phyloP scores from a whole-genome alignment of 37 sponge, comb jelly and placozoan genomes.

The Oscarella lobularis region DNA sequence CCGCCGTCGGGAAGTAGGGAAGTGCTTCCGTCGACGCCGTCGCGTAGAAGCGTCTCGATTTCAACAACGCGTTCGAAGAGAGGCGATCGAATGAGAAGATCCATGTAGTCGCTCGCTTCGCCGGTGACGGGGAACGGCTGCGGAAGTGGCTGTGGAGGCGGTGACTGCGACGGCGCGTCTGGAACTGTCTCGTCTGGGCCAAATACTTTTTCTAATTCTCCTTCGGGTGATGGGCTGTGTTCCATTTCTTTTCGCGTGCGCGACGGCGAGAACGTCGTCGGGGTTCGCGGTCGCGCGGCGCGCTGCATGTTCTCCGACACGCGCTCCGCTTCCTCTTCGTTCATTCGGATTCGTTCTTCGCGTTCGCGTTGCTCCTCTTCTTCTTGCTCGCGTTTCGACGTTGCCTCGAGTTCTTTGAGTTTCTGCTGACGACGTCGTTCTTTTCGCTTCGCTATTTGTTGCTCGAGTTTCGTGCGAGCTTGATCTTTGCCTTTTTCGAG shows the following conservation, averaged over 20 bases:
- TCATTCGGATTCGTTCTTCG: slow-evolving; percentile 6
- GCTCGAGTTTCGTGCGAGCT: neutral
- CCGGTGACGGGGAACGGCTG: neutral
- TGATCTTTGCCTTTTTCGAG: slow-evolving; percentile 7
- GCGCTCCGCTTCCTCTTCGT: neutral
- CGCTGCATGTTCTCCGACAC: neutral
- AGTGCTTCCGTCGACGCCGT: slow-evolving; percentile 2
- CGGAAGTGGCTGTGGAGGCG: neutral
- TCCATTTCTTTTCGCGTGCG: neutral
- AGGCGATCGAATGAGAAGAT: neutral
- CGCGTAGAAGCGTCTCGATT: slow-evolving; percentile 5
- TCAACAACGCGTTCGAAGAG: slow-evolving; percentile 7
- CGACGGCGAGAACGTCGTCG: too few species aligned
- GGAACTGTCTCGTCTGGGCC: neutral
- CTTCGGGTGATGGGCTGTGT: neutral
- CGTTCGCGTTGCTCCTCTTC: slow-evolving; percentile 3
- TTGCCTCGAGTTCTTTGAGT: neutral
- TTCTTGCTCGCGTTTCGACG: neutral
- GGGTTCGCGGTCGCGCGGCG: neutral
- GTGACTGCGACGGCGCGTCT: neutral
- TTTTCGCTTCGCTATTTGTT: neutral
- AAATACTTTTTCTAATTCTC: neutral
- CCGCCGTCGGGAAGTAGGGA: neutral
- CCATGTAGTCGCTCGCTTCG: neutral
- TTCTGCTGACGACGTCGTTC: neutral